Conservation (phyloP, 2,113 vertebrate species). For the Aspiorhynchus laticeps region DNA sequence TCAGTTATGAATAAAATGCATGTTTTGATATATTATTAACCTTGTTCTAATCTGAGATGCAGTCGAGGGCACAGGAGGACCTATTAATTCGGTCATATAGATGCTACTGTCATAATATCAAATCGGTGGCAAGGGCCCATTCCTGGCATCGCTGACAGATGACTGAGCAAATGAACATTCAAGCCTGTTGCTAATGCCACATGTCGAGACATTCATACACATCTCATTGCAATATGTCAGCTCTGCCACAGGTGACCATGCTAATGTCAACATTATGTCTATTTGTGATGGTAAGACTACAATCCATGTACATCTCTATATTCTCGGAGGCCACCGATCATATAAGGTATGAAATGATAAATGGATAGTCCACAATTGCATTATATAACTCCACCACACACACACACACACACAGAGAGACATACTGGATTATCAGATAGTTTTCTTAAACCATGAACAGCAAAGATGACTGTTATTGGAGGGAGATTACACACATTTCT, state of each 20-base stretch:
- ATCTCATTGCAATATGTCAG: slow-evolving; percentile 34
- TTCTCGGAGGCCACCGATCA: background rate
- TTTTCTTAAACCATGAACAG: background rate
- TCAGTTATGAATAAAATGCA: background rate
- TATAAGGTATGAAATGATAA: background rate
- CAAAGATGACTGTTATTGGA: slow-evolving; percentile 7
- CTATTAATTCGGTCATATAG: slow-evolving; percentile 33
- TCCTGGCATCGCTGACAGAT: slow-evolving; percentile 36
- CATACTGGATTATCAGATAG: background rate
- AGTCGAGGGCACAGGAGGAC: background rate
- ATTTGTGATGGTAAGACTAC: background rate
- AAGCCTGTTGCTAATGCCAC: slow-evolving; percentile 42
- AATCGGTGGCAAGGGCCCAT: background rate
- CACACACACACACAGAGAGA: too few relatives aligned
- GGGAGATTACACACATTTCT: slow-evolving; percentile 32
- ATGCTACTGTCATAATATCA: slow-evolving; percentile 38
- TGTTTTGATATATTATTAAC: slow-evolving; percentile 36
- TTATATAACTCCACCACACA: background rate
- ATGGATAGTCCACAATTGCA: background rate
- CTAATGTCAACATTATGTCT: slow-evolving; percentile 27
- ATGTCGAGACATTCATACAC: slow-evolving; percentile 33
- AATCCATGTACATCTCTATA: background rate
- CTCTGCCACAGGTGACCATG: slow-evolving; percentile 25
- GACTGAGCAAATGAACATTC: slow-evolving; percentile 36
- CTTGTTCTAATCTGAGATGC: slow-evolving; percentile 3